Evolutionary conservation across 2,797 vertebrate species (phyloP), one percentile per base, ranked within the genome.

Genomic region (Pelochelys cantorii): DNA sequence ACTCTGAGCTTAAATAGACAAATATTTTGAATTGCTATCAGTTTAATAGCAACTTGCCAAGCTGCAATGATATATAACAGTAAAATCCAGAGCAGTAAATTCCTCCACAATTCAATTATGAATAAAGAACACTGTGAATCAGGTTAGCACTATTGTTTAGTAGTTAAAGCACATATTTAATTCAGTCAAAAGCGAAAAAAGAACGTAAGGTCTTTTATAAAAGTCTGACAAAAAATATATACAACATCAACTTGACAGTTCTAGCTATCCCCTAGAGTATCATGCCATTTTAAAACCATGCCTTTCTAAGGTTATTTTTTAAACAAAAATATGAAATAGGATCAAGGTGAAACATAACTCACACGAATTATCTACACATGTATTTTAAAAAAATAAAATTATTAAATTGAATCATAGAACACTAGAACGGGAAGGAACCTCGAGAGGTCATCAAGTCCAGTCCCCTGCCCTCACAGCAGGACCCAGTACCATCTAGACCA

Each of bases 71-170:
- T 91, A 42, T 96, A 85, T 90, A 94, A 93, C 68, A 95, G 84
- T 92, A 77, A 77, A 88, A 60, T 65, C 7, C 53, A 97, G 93
- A 85, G 92, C 94, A 96, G 75, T 71, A 95, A 89, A 93, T 95
- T 97, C 93, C 91, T 94, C 77, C 93, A 92, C 93, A 93, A 93
- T 93, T 94, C 95, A 95, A 95, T 97, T 96, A 94, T 92, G 94
- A 94, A 83, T 92, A 95, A 96, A 92, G 91, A 97, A 97, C 95
- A 93, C 94, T 95, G 88, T 90, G 87, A 94, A 94, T 96, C 95
- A 95, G 93, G 91, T 96, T 95, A 95, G 94, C 88, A 87, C 90
- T 97, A 96, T 94, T 97, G 95, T 96, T 97, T 96, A 95, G 37
- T 25, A 42, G 11, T 27, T 75, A 48, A 75, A 75, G 42, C n/a